These are phyloP conservation scores for Phalloptychus januarius DNA, from an alignment of 2,797 vertebrate genomes.

Conservation along the genomic window DNA sequence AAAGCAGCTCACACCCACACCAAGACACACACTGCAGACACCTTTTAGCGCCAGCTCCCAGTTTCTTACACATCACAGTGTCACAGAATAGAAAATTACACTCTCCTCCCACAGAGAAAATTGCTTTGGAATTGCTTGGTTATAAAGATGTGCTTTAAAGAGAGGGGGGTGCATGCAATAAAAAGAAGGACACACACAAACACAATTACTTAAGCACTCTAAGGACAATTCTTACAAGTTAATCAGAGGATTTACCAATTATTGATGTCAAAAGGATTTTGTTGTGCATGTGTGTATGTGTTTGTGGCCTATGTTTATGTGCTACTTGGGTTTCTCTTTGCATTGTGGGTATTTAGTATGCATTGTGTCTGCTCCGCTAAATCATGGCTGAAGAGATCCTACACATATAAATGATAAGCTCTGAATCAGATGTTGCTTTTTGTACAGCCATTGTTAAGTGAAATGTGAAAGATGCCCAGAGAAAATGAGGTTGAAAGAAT, in stretches of 20 bases:
- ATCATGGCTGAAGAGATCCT: constrained; percentile 9
- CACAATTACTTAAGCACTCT: constrained; percentile 84
- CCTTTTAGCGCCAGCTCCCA: constrained; percentile 82
- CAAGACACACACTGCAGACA: constrained; percentile 74
- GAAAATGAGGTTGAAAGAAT: constrained; percentile 1
- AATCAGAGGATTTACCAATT: constrained; percentile 82
- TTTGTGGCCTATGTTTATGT: constrained; percentile 47
- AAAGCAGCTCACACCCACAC: constrained; percentile 82
- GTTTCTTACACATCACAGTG: constrained; percentile 88
- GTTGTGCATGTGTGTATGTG: constrained; percentile 52
- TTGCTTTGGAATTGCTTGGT: constrained; percentile 89
- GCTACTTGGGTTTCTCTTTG: constrained; percentile 37
- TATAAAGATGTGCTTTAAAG: constrained; percentile 87
- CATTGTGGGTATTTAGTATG: constrained; percentile 40
- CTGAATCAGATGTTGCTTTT: constrained; percentile 22
- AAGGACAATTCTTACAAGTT: constrained; percentile 79
- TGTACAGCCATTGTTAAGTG: constrained; percentile 21
- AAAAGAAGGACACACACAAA: constrained; percentile 78
- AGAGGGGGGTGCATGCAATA: constrained; percentile 76
- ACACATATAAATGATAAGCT: constrained; percentile 7
- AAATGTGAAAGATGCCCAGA: constrained; percentile 8
- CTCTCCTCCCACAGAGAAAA: constrained; percentile 89
- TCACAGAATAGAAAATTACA: constrained; percentile 90
- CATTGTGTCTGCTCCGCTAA: constrained; percentile 16
- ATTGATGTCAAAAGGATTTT: constrained; percentile 78